Evolutionary conservation across 1,140 invertebrate genomes (phyloP), one percentile per base, ranked within the genome.

Genomic region (Pentalonia nigronervosa): DNA sequence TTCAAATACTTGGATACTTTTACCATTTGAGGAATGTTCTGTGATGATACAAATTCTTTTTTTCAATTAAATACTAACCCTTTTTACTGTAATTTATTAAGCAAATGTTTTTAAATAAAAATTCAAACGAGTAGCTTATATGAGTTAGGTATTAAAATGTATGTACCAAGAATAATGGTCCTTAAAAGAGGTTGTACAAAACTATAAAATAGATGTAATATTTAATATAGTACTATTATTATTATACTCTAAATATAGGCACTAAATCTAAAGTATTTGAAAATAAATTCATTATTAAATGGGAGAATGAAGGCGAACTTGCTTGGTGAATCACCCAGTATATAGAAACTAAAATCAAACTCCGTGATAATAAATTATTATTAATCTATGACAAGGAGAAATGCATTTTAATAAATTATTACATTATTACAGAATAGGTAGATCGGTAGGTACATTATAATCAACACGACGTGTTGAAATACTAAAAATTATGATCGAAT

Each of bases 401-500:
- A n/a, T 76, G 17, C 30, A 76, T 67, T 67, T 67, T 9, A 60
- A 25, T 41, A 41, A 41, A 41, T 41, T 60, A 30, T 30, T 30
- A 30, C n/a, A 67, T 30, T 30, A 67, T n/a, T 76, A 76, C 2
- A 14, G 14, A n/a, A 14, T 34, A n/a, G 30, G 60, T 76, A 76
- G 60, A 30, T 67, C 25, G 41, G 60, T 67, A 30, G 23, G 56
- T 67, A n/a, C 30, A 76, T 76, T n/a, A 76, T n/a, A 76, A 76
- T n/a, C 60, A 11, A 76, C 60, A n/a, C 60, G n/a, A n/a, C 4
- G n/a, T 76, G 60, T n/a, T 17, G 60, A 76, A 76, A 76, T 76
- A 76, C 60, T 76, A 76, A 76, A 76, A 76, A 76, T 76, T 76
- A 76, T 76, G 60, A 76, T 76, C 60, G 60, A 76, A 76, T 76